Evolutionary conservation across 2,888 invertebrate genomes (phyloP).

Genomic region (Megastigmus dorsalis): DNA sequence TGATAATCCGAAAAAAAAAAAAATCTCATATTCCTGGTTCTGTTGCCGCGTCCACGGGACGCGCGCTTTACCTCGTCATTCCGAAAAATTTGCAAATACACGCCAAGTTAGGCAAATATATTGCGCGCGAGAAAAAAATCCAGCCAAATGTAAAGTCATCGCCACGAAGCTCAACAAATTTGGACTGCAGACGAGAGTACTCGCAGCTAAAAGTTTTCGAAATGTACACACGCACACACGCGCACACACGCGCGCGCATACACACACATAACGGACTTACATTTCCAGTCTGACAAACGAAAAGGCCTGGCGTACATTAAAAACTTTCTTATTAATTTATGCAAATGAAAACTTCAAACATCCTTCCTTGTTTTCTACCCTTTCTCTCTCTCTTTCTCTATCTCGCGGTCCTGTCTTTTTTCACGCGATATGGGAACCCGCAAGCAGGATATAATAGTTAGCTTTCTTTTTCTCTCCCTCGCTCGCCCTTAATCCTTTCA

Average conservation of each 20-base stretch:
- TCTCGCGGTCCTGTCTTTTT: not conserved
- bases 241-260: not conserved
- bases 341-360: slow-evolving; percentile 35
- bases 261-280: too few relatives aligned
- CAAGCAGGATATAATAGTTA: not conserved
- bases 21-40: too few relatives aligned
- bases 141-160: not conserved
- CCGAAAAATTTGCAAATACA: not conserved
- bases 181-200: not conserved
- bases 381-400: not conserved
- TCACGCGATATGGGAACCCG: not conserved
- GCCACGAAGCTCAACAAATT: not conserved
- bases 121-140: not conserved
- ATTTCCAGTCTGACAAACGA: too few relatives aligned
- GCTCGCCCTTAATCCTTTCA: slow-evolving; percentile 13
- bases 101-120: not conserved
- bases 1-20: not conserved
- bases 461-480: not conserved
- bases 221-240: not conserved
- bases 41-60: too few relatives aligned
- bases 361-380: not conserved
- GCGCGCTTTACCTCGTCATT: too few relatives aligned
- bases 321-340: slow-evolving; percentile 49
- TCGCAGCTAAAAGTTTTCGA: too few relatives aligned
- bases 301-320: slow-evolving; percentile 20